Evolutionary conservation across 2,888 invertebrate genomes (phyloP).

Genomic region (Drosophila dives): DNA sequence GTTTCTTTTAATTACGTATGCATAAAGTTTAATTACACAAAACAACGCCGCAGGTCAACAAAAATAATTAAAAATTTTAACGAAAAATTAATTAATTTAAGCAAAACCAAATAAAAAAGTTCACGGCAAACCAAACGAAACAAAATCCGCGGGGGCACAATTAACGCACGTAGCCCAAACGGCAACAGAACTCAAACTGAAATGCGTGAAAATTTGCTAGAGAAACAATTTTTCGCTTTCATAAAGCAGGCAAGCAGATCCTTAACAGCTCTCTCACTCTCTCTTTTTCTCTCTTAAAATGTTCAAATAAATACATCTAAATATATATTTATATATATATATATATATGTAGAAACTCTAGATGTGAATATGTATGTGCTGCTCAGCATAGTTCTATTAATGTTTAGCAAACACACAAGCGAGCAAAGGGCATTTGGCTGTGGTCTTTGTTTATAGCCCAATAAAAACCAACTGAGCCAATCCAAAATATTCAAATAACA

Average conservation of each 20-base stretch:
- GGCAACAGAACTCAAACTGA: constrained; percentile 74
- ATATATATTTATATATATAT: neutral
- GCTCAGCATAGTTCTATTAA: constrained; percentile 69
- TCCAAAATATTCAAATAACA: constrained; percentile 33
- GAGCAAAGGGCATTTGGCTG: constrained; percentile 58
- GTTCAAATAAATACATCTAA: neutral
- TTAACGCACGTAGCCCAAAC: constrained; percentile 58
- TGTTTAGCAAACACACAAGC: constrained; percentile 62
- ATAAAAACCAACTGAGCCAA: constrained; percentile 5
- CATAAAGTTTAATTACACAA: constrained; percentile 21
- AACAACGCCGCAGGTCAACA: constrained; percentile 12
- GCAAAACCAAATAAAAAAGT: constrained; percentile 13
- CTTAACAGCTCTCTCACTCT: constrained; percentile 6
- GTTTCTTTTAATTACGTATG: constrained; percentile 39
- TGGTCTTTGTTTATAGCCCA: constrained; percentile 55
- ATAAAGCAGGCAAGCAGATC: constrained; percentile 13
- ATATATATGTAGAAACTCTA: constrained; percentile 37
- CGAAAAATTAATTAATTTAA: constrained; percentile 1
- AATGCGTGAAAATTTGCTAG: constrained; percentile 73
- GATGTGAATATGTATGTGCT: constrained; percentile 32
- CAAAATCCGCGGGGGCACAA: constrained; percentile 13
- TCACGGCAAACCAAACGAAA: constrained; percentile 42
- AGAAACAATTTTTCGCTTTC: constrained; percentile 47
- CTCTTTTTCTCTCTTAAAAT: constrained; percentile 21
- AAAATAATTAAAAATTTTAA: constrained; percentile 20